phyloP scores from a whole-genome alignment of 2,113 vertebrate genomes.

The Cacatua alba region DNA sequence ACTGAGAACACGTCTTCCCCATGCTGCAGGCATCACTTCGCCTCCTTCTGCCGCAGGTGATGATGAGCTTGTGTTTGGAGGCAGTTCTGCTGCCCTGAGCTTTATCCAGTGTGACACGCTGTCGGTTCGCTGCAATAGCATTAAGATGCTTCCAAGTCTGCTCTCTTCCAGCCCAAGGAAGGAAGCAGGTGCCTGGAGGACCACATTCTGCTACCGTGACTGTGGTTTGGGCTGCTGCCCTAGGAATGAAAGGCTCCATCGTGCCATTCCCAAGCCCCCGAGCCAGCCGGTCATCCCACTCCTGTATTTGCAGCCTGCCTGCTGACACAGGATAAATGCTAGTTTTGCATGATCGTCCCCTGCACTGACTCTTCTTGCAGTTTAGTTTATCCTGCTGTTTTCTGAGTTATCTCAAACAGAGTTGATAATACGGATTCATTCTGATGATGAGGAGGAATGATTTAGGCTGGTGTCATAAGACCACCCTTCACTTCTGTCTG shows the following conservation, averaged over 20 bases:
- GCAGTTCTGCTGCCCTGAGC: background rate
- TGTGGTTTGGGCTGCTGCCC: background rate
- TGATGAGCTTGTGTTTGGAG: background rate
- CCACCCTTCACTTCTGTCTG: background rate
- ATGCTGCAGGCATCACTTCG: accelerated
- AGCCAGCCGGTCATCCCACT: background rate
- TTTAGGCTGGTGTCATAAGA: background rate
- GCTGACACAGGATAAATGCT: background rate
- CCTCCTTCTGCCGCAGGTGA: background rate
- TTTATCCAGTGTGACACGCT: accelerated
- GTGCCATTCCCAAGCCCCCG: background rate
- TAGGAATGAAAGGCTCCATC: background rate
- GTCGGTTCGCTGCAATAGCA: background rate
- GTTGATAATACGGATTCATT: background rate
- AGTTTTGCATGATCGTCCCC: background rate
- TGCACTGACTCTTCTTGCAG: background rate
- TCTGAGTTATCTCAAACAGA: background rate
- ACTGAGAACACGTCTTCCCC: background rate
- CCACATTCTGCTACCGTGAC: background rate
- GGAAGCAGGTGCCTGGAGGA: background rate
- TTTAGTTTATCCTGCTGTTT: conserved; percentile 1
- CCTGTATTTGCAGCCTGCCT: background rate
- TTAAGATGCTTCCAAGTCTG: background rate
- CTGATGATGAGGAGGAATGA: background rate
- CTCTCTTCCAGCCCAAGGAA: background rate